phyloP scores from a whole-genome alignment of 2,888 invertebrate genomes.

The Megaustenia siamemsis region DNA sequence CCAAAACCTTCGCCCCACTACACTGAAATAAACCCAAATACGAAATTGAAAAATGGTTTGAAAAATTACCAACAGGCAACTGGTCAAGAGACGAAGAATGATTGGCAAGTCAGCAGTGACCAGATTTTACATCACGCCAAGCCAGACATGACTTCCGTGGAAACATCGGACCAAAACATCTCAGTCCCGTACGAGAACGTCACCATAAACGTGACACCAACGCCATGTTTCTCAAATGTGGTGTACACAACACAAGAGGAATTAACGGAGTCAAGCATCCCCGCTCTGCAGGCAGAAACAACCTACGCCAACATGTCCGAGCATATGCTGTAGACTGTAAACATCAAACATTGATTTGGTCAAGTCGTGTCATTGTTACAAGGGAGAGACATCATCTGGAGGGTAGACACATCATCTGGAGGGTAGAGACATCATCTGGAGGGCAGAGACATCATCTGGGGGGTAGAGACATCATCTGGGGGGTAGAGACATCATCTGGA shows the following conservation, averaged over 20 bases:
- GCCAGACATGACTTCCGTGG: neutral
- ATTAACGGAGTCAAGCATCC: neutral
- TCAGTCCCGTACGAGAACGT: too few relatives aligned
- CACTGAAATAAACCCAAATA: neutral
- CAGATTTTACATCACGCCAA: neutral
- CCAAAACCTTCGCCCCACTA: neutral
- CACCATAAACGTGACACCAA: neutral
- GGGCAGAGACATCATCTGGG: too few relatives aligned
- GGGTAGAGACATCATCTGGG: too few relatives aligned
- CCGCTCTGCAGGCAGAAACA: neutral
- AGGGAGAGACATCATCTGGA: too few relatives aligned
- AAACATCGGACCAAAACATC: neutral
- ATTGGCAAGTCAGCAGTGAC: neutral
- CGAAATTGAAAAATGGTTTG: neutral
- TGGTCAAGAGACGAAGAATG: neutral
- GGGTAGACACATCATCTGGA: too few relatives aligned
- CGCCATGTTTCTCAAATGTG: too few relatives aligned
- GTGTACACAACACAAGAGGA: neutral
- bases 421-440: too few relatives aligned
- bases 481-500: too few relatives aligned
- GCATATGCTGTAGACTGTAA: too few relatives aligned
- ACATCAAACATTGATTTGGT: too few relatives aligned
- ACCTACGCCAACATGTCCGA: slow-evolving; percentile 9
- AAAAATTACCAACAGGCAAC: neutral
- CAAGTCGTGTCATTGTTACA: too few relatives aligned